Evolutionary conservation across 2,113 vertebrate genomes (phyloP).

Genomic region (Sphyrna mokarran): DNA sequence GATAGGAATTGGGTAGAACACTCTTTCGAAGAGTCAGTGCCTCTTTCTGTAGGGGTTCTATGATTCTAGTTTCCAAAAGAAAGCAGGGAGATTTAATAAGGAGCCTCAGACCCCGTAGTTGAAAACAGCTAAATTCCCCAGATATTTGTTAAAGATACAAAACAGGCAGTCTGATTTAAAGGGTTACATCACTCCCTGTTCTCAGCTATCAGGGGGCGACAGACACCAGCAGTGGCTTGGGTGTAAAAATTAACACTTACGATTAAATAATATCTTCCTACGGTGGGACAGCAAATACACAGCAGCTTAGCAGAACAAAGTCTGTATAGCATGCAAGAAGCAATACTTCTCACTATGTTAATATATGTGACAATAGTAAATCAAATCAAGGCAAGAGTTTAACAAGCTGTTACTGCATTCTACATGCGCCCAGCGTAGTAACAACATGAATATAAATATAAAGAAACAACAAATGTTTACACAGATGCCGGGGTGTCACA

Average conservation of each 20-base stretch:
- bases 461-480: neutral
- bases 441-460: neutral
- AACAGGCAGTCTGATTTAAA: neutral
- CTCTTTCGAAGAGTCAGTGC: too few species aligned
- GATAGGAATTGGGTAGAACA: too few species aligned
- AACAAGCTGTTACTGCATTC: neutral
- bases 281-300: neutral
- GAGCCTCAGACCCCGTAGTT: neutral
- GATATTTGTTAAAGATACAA: neutral
- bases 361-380: too few species aligned
- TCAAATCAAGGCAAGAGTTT: neutral
- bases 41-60: too few species aligned
- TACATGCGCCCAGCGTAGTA: neutral
- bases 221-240: neutral
- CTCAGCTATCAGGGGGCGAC: neutral
- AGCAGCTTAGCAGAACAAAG: neutral
- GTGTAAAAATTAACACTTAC: neutral
- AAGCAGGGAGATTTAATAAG: neutral
- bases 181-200: neutral
- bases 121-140: neutral
- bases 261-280: neutral
- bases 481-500: neutral
- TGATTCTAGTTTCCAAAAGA: too few species aligned
- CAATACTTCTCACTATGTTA: too few species aligned
- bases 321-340: too few species aligned